A percentile compares a stretch with the other conserved stretches of the same genome.
Evolutionary conservation across 2,888 invertebrate species (phyloP).

Genomic region (Amblyjoppa fuscipennis): DNA sequence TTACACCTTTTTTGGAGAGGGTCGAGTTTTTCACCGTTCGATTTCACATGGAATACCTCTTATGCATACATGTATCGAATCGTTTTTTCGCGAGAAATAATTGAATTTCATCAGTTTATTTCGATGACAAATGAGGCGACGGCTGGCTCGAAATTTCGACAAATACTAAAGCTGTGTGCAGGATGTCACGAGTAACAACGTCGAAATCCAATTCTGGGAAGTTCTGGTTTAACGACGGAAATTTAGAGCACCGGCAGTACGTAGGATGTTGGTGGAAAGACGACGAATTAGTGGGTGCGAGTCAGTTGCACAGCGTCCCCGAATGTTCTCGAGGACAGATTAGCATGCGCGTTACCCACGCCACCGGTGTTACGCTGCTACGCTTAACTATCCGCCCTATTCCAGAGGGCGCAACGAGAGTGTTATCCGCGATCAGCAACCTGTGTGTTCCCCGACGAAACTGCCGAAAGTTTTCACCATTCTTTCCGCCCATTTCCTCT

Average conservation of each 20-base stretch:
- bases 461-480: slow-evolving; percentile 58
- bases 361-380: not conserved
- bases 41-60: no score
- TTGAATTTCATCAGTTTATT: not conserved
- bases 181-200: not conserved
- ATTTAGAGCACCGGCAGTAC: not conserved
- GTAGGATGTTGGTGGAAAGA: not conserved
- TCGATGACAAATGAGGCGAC: not conserved
- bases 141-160: not conserved
- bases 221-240: slow-evolving; percentile 19
- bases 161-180: not conserved
- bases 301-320: not conserved
- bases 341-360: slow-evolving; percentile 34
- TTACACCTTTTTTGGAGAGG: no score
- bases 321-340: slow-evolving; percentile 33
- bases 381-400: slow-evolving; percentile 19
- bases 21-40: no score
- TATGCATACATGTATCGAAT: not conserved
- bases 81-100: not conserved
- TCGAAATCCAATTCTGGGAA: slow-evolving; percentile 27
- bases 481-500: slow-evolving; percentile 49
- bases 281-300: slow-evolving; percentile 28
- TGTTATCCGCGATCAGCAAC: slow-evolving; percentile 44
- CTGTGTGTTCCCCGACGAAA: slow-evolving; percentile 50
- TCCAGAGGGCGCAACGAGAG: slow-evolving; percentile 23